Base-by-base conservation (phyloP, 2,113 vertebrate genomes). In the Pangasianodon hypophthalmus region DNA sequence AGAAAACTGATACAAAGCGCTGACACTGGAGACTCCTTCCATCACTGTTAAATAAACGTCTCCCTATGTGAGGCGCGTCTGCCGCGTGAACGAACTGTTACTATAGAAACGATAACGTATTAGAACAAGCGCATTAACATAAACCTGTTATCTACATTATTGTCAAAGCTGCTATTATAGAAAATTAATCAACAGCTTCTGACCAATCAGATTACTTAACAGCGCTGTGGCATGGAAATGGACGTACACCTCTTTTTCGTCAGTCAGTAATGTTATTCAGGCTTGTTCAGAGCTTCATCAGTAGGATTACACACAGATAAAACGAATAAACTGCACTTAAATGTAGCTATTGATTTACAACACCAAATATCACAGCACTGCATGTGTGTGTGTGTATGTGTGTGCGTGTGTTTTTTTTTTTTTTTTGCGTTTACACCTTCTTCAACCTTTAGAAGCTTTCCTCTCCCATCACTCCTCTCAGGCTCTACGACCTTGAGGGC, bases 401-500 rank as follows among this genome's bases (percentile, higher is more conserved):
- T 62, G 60, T 26, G 60, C 6, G 58, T 60, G 58, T 60, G 58
- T 24, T 32, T 6, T 6, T 13, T 9, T 8, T 60, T 67, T 29
- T 24, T 48, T 80, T 80, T 32, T 56, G 18, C 9, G 37, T 64
- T 60, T 87, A 50, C 37, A 69, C 44, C 16, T 21, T 58, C 16
- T 56, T 83, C 8, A n/a, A 50, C 77, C 32, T 88, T 88, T 82
- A 50, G 14, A 19, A 52, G 48, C 16, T 0, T 4, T 54, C n/a
- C n/a, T 46, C 67, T 73, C 29, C 14, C 37, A 48, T 56, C 87
- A 83, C 73, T 79, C 46, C 50, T 16, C 54, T 84, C 69, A 54
- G 54, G 82, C 73, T 19, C 48, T 67, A 77, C 87, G 92, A 94
- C 90, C 88, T 93, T 90, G 84, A 79, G 86, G 86, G 88, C 62